Percentiles rank a stretch among this genome's conserved stretches.
Evolutionary conservation across 2,888 invertebrate species (phyloP).

Genomic region (Unio delphinus): DNA sequence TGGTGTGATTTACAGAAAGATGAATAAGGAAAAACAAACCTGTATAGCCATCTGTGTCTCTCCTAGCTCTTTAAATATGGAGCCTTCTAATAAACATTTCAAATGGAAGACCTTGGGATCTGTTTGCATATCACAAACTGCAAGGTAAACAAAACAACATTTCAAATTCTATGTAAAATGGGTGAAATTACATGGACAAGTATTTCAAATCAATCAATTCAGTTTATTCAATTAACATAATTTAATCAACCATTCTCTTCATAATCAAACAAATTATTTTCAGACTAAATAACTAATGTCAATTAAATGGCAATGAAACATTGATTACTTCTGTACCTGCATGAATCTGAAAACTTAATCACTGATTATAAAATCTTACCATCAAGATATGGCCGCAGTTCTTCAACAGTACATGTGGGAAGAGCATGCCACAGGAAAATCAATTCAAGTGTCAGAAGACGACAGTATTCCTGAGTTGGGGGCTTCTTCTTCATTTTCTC

Average conservation of each 20-base stretch:
- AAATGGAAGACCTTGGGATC: constrained; percentile 61
- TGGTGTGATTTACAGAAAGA: too few species aligned
- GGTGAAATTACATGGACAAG: too few species aligned
- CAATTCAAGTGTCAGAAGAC: constrained; percentile 78
- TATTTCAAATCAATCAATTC: too few species aligned
- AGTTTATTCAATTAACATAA: too few species aligned
- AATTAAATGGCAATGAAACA: too few species aligned
- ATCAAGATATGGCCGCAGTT: constrained; percentile 55
- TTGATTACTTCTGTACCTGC: too few species aligned
- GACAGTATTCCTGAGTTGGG: constrained; percentile 73
- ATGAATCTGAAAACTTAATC: too few species aligned
- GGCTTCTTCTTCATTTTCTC: constrained; percentile 66
- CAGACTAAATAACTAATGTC: too few species aligned
- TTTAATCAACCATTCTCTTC: too few species aligned
- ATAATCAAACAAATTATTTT: too few species aligned
- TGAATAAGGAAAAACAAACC: constrained; percentile 32
- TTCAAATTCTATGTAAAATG: too few species aligned
- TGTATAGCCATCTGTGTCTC: constrained; percentile 61
- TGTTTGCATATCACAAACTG: constrained; percentile 64
- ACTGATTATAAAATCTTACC: constrained; percentile 40
- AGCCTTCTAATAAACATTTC: constrained; percentile 66
- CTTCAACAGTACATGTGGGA: constrained; percentile 67
- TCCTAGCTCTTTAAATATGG: constrained; percentile 61
- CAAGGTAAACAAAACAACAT: constrained; percentile 3
- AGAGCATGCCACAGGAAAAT: constrained; percentile 81